Evolutionary conservation across 2,797 vertebrate genomes (phyloP).

Genomic region (Sparus aurata): DNA sequence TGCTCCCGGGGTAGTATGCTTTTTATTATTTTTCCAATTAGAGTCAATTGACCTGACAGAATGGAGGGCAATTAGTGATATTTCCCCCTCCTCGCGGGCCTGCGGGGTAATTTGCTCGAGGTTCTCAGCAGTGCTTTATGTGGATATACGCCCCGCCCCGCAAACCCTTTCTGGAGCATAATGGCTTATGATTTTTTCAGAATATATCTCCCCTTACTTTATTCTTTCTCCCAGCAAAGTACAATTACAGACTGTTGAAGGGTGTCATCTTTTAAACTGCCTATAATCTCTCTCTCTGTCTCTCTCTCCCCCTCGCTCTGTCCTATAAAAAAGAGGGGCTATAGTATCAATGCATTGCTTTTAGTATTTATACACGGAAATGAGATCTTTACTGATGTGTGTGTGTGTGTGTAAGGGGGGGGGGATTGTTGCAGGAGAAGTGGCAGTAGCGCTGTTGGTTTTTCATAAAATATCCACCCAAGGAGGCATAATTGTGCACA

Average conservation of each 20-base stretch:
- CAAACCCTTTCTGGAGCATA: conserved; percentile 90
- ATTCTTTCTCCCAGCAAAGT: conserved; percentile 73
- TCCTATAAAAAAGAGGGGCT: conserved; percentile 74
- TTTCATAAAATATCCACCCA: conserved; percentile 76
- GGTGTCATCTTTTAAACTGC: conserved; percentile 78
- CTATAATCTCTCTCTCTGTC: conserved; percentile 68
- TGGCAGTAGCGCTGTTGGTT: conserved; percentile 63
- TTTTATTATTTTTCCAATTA: conserved; percentile 99
- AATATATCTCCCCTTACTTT: conserved; percentile 82
- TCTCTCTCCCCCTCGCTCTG: conserved; percentile 35
- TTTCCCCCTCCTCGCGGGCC: conserved; percentile 90
- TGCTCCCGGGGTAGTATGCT: conserved; percentile 97
- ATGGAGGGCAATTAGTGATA: conserved; percentile 99
- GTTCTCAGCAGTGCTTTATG: conserved; percentile 97
- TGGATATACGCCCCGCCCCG: conserved; percentile 85
- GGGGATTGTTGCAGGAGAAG: conserved; percentile 68
- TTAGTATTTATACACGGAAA: conserved; percentile 69
- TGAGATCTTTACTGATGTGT: conserved; percentile 75
- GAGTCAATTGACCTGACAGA: conserved; percentile 99
- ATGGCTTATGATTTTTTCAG: conserved; percentile 96
- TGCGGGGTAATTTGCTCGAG: conserved; percentile 97
- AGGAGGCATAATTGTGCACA: conserved; percentile 74
- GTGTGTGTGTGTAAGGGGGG: no score
- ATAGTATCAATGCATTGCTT: conserved; percentile 57
- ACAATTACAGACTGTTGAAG: conserved; percentile 81